A percentile compares a stretch with the other conserved stretches of the same genome.
Evolutionary conservation across 1,140 invertebrate species (phyloP).

Genomic region (Aleiodes sp.): DNA sequence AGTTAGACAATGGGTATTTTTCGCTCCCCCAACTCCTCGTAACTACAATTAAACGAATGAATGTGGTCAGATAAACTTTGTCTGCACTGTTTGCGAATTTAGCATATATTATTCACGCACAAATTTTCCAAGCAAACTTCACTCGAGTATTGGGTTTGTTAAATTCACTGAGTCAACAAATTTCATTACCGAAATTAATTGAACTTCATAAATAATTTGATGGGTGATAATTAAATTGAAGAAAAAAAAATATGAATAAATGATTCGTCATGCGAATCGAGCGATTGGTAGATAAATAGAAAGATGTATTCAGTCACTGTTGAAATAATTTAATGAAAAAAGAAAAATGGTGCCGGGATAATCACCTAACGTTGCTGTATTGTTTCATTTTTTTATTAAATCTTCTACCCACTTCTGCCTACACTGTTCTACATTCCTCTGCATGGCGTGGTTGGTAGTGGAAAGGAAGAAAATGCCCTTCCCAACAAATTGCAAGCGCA

Average conservation of each 20-base stretch:
- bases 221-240: too few relatives aligned
- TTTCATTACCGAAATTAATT: neutral
- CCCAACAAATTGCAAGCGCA: constrained; percentile 75
- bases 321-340: constrained; percentile 42
- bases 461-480: constrained; percentile 77
- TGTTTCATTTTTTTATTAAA: constrained; percentile 66
- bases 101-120: neutral
- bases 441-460: constrained; percentile 74
- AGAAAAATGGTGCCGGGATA: constrained; percentile 61
- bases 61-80: neutral
- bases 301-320: constrained; percentile 32
- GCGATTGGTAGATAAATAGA: constrained; percentile 4
- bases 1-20: neutral
- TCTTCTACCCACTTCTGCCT: constrained; percentile 66
- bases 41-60: neutral
- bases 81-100: neutral
- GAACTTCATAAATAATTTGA: neutral
- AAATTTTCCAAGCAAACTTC: neutral
- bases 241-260: neutral
- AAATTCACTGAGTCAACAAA: neutral
- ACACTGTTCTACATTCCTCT: constrained; percentile 71
- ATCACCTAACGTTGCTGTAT: constrained; percentile 63
- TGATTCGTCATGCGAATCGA: constrained; percentile 47
- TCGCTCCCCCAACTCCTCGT: too few relatives aligned
- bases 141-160: neutral